Conservation (phyloP, 2,797 vertebrate species). For the Siniperca undulata region DNA sequence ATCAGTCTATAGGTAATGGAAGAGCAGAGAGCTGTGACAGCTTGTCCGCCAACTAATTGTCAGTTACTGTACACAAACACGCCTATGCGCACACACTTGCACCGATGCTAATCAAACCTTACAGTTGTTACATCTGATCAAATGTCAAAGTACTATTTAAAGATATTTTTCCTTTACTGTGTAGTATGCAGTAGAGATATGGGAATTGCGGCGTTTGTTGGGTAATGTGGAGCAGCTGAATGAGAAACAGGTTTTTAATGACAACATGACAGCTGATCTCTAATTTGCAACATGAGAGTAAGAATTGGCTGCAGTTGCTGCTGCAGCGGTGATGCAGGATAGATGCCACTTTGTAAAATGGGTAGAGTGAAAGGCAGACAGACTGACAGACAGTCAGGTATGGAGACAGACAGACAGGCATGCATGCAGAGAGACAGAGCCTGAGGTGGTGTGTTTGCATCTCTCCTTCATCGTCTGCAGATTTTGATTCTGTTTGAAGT, state of each 20-base stretch:
- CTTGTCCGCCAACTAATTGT: constrained; percentile 75
- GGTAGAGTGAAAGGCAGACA: constrained; percentile 32
- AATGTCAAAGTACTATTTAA: constrained; percentile 55
- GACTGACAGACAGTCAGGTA: constrained; percentile 48
- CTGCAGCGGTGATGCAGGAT: constrained; percentile 37
- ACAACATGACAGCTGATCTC: constrained; percentile 55
- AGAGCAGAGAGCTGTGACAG: constrained; percentile 77
- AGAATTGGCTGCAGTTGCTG: constrained; percentile 35
- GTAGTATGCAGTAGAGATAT: constrained; percentile 14
- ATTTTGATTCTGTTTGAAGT: constrained; percentile 80
- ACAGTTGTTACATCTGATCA: constrained; percentile 59
- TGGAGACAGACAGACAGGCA: constrained; percentile 34
- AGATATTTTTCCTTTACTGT: constrained; percentile 42
- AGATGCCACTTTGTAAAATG: constrained; percentile 37
- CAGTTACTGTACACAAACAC: constrained; percentile 58
- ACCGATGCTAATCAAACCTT: constrained; percentile 64
- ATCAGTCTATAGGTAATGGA: constrained; percentile 75
- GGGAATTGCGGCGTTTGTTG: constrained; percentile 37
- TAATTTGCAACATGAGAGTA: constrained; percentile 47
- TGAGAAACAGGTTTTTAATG: constrained; percentile 51
- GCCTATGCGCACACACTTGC: constrained; percentile 22
- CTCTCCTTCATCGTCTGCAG: constrained; percentile 63
- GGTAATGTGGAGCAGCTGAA: constrained; percentile 23
- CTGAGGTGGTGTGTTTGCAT: constrained; percentile 71
- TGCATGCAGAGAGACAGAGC: constrained; percentile 46